A percentile compares a stretch with the other conserved stretches of the same genome.
These are phyloP conservation scores for Macrotrachela quadricornifera DNA, from an alignment of 1,140 invertebrate species.

Conservation along the genomic window DNA sequence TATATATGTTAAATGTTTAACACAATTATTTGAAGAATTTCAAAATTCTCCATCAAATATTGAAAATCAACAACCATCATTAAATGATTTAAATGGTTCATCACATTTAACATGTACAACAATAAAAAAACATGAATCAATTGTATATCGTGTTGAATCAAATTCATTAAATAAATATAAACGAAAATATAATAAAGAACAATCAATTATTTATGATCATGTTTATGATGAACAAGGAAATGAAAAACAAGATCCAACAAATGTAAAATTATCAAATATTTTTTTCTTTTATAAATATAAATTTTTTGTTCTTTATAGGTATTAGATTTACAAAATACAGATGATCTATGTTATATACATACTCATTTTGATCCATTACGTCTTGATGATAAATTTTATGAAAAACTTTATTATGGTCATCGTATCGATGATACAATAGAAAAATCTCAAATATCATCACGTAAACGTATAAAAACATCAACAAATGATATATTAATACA, in stretches of 20 bases:
- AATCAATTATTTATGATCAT: not conserved
- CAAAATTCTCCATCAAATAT: conserved; percentile 14
- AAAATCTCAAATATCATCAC: too few relatives aligned
- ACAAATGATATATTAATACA: too few relatives aligned
- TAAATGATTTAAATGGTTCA: too few relatives aligned
- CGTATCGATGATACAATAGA: too few relatives aligned
- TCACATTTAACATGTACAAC: too few relatives aligned
- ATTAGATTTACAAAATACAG: not conserved
- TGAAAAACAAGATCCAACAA: too few relatives aligned
- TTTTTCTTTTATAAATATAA: not conserved
- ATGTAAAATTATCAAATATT: not conserved
- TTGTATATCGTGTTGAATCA: conserved; percentile 56
- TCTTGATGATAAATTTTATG: too few relatives aligned
- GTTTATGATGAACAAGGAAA: not conserved
- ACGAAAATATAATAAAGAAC: not conserved
- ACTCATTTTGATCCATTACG: not conserved
- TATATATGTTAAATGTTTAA: conserved; percentile 60
- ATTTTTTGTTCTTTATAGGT: not conserved
- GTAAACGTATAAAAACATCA: too few relatives aligned
- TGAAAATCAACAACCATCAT: too few relatives aligned
- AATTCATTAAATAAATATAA: conserved; percentile 76
- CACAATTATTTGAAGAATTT: conserved; percentile 46
- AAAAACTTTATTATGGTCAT: too few relatives aligned
- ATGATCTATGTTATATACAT: not conserved
- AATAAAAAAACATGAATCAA: conserved; percentile 22